These are phyloP conservation scores for Sorex araneus DNA, from an alignment of 2,113 vertebrate species.

Conservation along the genomic window DNA sequence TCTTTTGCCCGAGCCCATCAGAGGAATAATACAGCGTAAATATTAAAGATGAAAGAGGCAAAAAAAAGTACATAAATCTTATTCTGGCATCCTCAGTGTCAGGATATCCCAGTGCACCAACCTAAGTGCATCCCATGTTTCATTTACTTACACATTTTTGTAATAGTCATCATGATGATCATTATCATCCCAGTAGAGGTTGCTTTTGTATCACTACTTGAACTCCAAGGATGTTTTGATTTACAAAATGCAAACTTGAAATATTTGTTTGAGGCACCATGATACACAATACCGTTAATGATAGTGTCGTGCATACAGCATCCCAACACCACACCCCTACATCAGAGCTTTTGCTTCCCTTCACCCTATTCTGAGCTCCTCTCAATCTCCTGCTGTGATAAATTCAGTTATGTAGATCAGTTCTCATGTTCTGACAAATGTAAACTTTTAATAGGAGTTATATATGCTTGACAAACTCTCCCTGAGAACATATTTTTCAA, in stretches of 20 bases:
- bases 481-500: constrained; percentile 61
- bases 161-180: not conserved
- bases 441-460: constrained; percentile 51
- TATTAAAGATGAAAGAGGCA: not conserved
- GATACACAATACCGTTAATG: too few relatives aligned
- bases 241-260: too few relatives aligned
- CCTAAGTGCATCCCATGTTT: not conserved
- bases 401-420: too few relatives aligned
- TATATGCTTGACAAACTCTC: constrained; percentile 29
- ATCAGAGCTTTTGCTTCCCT: too few relatives aligned
- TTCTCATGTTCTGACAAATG: not conserved
- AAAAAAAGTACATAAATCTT: not conserved
- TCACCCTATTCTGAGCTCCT: too few relatives aligned
- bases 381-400: too few relatives aligned
- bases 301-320: too few relatives aligned
- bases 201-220: constrained; percentile 10
- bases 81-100: not conserved
- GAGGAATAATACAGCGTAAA: not conserved
- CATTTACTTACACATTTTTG: not conserved
- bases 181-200: not conserved
- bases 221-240: constrained; percentile 1
- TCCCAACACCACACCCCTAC: too few relatives aligned
- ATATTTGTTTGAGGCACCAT: too few relatives aligned
- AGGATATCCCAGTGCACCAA: not conserved
- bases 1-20: not conserved